Percentiles rank a stretch among this genome's conserved stretches.
Conservation (phyloP, 2,797 vertebrate genomes). For the Alcedo quadribrachys region DNA sequence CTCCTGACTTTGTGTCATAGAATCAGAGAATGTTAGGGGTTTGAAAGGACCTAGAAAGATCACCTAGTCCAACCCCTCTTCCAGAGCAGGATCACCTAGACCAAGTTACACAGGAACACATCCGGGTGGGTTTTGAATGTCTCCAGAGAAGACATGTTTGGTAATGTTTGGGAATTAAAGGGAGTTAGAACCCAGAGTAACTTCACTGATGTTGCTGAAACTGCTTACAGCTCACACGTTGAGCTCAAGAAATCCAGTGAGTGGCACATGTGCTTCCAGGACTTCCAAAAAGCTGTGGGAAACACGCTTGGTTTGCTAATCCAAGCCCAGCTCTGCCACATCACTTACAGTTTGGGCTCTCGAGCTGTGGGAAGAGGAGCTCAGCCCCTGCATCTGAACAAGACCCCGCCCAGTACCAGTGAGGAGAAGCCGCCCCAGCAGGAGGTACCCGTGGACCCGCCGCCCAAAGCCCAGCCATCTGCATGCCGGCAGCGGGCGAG, state of each 20-base stretch:
- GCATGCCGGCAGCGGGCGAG: neutral
- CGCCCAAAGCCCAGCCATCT: neutral
- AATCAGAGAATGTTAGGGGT: too few relatives aligned
- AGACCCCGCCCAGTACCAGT: accelerated
- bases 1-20: neutral
- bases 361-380: accelerated
- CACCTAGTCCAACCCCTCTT: too few relatives aligned
- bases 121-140: too few relatives aligned
- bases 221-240: neutral
- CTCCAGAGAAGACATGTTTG: too few relatives aligned
- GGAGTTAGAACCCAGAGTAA: neutral
- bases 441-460: neutral
- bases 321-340: accelerated
- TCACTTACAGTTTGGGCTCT: accelerated
- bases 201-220: neutral
- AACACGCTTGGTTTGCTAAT: accelerated
- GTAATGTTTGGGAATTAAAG: neutral
- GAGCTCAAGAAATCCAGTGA: neutral
- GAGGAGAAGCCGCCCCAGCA: neutral
- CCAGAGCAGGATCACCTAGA: too few relatives aligned
- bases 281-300: neutral
- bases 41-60: too few relatives aligned
- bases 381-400: accelerated
- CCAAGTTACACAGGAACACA: too few relatives aligned
- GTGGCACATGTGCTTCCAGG: neutral